Percentiles rank a stretch among this genome's conserved stretches.
Evolutionary conservation across 2,797 vertebrate species (phyloP).

Genomic region (Onychomys torridus): DNA sequence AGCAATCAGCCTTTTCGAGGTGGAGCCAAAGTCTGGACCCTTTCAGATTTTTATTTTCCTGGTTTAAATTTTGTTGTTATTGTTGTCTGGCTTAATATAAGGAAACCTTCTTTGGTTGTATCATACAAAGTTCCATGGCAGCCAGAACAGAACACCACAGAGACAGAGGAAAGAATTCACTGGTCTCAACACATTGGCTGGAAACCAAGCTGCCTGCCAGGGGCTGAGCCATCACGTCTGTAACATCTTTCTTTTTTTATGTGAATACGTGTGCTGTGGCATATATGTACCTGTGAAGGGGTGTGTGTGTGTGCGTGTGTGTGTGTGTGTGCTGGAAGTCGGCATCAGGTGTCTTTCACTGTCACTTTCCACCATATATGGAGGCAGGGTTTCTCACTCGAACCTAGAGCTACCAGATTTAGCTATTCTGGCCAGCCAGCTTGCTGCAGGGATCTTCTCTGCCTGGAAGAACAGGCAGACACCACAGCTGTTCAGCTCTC

Average conservation of each 20-base stretch:
- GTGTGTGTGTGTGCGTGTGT: background rate
- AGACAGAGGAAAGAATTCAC: background rate
- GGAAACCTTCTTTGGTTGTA: background rate
- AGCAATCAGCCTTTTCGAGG: background rate
- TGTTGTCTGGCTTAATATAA: background rate
- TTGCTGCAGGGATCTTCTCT: background rate
- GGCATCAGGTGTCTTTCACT: background rate
- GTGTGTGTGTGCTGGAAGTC: background rate
- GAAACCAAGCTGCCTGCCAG: accelerated
- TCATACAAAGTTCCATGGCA: background rate
- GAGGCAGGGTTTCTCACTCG: background rate
- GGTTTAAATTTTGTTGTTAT: background rate
- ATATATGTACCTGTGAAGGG: background rate
- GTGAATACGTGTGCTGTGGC: background rate
- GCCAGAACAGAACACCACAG: accelerated
- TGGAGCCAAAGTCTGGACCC: accelerated
- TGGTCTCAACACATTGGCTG: background rate
- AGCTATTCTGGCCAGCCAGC: background rate
- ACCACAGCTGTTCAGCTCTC: background rate
- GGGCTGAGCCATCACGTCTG: background rate
- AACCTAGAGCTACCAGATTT: background rate
- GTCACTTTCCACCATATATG: background rate
- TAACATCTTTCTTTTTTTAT: background rate
- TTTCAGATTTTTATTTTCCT: background rate
- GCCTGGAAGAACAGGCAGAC: background rate